These are phyloP conservation scores for Natrix natrix DNA, from an alignment of 2,797 vertebrate species.

Conservation along the genomic window DNA sequence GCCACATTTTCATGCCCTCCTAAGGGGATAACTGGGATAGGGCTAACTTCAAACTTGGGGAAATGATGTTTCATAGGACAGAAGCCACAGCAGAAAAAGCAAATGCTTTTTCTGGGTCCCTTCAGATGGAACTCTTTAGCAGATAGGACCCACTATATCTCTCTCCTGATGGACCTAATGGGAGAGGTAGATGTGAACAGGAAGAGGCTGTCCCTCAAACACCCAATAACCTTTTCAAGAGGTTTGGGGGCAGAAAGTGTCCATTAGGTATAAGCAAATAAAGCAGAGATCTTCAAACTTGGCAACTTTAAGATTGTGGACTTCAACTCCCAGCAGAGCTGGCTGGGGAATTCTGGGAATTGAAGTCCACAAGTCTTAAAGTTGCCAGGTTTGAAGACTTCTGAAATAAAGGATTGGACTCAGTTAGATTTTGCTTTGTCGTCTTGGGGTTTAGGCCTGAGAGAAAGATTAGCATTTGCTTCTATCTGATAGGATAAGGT, in stretches of 20 bases:
- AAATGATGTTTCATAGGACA: background rate
- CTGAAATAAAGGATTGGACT: background rate
- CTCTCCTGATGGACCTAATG: background rate
- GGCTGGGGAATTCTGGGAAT: no score
- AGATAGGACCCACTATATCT: background rate
- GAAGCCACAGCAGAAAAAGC: background rate
- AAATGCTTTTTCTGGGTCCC: background rate
- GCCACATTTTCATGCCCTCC: background rate
- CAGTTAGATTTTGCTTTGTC: background rate
- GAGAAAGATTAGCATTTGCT: background rate
- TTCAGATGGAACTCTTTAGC: background rate
- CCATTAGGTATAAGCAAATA: no score
- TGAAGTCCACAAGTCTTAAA: no score
- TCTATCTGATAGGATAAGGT: background rate
- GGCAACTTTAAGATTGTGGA: no score
- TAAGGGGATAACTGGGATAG: background rate
- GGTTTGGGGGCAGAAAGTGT: background rate
- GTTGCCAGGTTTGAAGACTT: no score
- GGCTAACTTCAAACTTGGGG: background rate
- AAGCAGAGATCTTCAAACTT: no score
- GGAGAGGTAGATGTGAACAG: background rate
- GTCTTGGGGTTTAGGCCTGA: background rate
- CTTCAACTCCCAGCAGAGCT: no score
- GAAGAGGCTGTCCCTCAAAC: background rate
- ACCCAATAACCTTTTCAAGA: background rate